Evolutionary conservation across 2,797 vertebrate genomes (phyloP), one percentile per base, ranked within the genome.

Genomic region (Pagetopsis macropterus): DNA sequence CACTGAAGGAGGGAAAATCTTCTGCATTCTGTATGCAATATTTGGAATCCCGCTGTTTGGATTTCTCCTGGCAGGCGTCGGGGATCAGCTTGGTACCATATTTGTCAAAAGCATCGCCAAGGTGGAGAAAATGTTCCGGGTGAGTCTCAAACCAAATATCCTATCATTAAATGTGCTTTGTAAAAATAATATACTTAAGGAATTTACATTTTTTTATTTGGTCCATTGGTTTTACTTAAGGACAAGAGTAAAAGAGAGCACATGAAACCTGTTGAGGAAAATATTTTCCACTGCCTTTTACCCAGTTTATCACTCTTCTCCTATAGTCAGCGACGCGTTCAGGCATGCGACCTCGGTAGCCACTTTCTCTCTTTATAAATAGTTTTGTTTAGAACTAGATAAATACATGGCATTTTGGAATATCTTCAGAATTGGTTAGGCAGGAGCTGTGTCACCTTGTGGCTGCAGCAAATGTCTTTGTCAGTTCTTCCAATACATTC

Each of bases 11-110:
- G 98, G 98, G 70, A 98, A 98, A 90, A 96, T 97, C 56, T 98
- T 99, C 94, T 98, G 97, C 93, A 99, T 99, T 78, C 94, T 98
- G 8, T 99, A 99, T 86, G 97, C 98, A 78, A 96, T 99, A 76
- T 98, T 99, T 91, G 98, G 98, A 49, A 99, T 99, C 76, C 98
- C 98, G 9, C 93, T 99, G 3, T 99, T 99, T 89, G 98, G 98
- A 69, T 98, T 99, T 91, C 94, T 99, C 80, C 93, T 99, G 71
- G 98, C 98, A 74, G 98, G 98, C 17, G 96, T 99, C 66, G 98
- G 98, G 52, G 98, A 99, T 78, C 98, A 99, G 88, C 96, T 99
- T n/a, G 98, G 98, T 73, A 99, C 97, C 83, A 98, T 99, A 91
- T 99, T 99, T 91, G 97, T 97, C 67, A 99, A 98, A 92, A 92